Evolutionary conservation across 2,888 invertebrate genomes (phyloP).

Genomic region (Cheilosia vernalis): DNA sequence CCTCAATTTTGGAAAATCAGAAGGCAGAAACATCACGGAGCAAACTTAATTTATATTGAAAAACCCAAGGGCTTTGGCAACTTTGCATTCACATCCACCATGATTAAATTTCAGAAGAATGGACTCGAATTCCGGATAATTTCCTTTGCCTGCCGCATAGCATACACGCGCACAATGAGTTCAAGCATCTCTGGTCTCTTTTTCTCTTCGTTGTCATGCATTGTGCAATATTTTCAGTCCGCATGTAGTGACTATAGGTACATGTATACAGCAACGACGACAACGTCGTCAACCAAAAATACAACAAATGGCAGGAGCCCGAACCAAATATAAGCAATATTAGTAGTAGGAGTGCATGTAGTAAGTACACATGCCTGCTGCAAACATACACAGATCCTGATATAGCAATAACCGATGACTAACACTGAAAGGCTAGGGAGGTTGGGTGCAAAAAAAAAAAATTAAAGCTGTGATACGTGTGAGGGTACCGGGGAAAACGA

Average conservation of each 20-base stretch:
- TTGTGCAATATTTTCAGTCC: constrained; percentile 50
- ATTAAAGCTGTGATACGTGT: constrained; percentile 42
- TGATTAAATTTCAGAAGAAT: constrained; percentile 21
- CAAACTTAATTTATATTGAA: not conserved
- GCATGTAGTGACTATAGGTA: constrained; percentile 4
- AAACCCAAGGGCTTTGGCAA: not conserved
- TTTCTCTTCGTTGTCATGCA: constrained; percentile 14
- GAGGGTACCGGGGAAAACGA: constrained; percentile 11
- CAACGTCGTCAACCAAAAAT: constrained; percentile 42
- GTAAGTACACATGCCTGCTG: constrained; percentile 25
- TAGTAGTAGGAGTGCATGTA: constrained; percentile 45
- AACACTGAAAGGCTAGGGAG: constrained; percentile 21
- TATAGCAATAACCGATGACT: constrained; percentile 47
- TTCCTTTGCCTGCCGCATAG: constrained; percentile 5
- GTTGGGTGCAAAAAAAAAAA: constrained; percentile 26
- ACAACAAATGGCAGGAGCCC: constrained; percentile 25
- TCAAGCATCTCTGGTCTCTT: constrained; percentile 11
- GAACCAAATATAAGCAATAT: constrained; percentile 34
- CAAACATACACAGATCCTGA: constrained; percentile 25
- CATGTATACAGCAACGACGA: constrained; percentile 19
- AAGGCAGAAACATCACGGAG: not conserved
- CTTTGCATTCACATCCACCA: not conserved
- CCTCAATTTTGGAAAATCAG: not conserved
- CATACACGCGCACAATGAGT: constrained; percentile 39
- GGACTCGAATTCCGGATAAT: constrained; percentile 6